Evolutionary conservation across 2,888 invertebrate genomes (phyloP).

Genomic region (Caenorhabditis uteleia): DNA sequence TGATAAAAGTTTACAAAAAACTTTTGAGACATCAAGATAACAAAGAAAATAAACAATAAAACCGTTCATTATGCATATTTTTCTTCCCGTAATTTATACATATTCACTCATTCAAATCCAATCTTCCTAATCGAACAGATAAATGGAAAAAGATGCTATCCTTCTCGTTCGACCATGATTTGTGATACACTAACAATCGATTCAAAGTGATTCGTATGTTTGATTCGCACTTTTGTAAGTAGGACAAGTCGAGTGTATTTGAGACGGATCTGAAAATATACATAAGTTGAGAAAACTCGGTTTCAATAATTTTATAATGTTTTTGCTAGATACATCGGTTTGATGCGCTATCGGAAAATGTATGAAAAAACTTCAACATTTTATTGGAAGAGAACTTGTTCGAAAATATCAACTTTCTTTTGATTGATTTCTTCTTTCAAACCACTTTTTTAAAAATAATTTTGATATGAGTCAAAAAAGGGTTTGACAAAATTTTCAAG

Average conservation of each 20-base stretch:
- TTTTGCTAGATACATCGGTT: too few relatives aligned
- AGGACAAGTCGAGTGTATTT: conserved; percentile 22
- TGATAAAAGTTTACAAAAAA: neutral
- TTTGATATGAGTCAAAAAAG: too few relatives aligned
- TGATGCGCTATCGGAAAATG: too few relatives aligned
- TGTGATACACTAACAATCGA: conserved; percentile 9
- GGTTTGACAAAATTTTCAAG: too few relatives aligned
- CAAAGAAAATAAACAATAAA: neutral
- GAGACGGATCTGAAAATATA: conserved; percentile 25
- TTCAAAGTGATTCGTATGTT: conserved; percentile 16
- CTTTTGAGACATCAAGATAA: neutral
- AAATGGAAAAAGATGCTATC: conserved; percentile 33
- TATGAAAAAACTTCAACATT: conserved; percentile 1
- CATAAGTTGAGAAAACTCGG: neutral
- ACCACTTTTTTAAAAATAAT: too few relatives aligned
- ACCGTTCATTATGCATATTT: neutral
- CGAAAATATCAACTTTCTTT: too few relatives aligned
- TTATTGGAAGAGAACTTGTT: too few relatives aligned
- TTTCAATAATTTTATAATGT: too few relatives aligned
- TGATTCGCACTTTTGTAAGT: conserved; percentile 20
- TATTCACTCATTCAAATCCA: conserved; percentile 25
- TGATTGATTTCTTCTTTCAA: too few relatives aligned
- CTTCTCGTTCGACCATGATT: conserved; percentile 27
- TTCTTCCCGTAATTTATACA: conserved; percentile 4
- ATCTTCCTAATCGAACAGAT: conserved; percentile 23